Evolutionary conservation across 2,888 invertebrate genomes (phyloP).

Genomic region (Cantharis rufa): DNA sequence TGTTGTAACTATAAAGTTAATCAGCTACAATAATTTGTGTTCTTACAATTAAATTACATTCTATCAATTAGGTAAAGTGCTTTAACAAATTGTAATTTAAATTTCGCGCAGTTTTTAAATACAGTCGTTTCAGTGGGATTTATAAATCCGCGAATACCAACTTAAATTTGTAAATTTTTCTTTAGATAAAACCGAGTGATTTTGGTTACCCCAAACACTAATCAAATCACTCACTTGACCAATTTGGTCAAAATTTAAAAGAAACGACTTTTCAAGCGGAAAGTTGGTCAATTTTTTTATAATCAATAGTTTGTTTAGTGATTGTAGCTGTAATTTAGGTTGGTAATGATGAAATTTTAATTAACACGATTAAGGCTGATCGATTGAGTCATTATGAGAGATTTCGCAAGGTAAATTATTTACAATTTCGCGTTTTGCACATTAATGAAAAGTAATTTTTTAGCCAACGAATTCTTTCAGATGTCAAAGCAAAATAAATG

Average conservation of each 20-base stretch:
- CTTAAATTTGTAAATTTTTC: neutral
- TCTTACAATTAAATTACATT: neutral
- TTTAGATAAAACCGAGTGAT: neutral
- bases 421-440: neutral
- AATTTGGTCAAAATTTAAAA: neutral
- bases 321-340: neutral
- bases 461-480: neutral
- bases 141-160: too few species aligned
- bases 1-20: neutral
- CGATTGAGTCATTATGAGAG: neutral
- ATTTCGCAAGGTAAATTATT: neutral
- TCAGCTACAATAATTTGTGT: neutral
- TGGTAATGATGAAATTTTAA: neutral
- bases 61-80: slow-evolving; percentile 1
- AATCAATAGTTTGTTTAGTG: neutral
- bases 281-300: neutral
- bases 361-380: neutral
- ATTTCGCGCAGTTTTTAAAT: neutral
- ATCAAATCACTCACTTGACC: too few species aligned
- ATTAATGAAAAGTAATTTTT: neutral
- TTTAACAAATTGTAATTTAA: neutral
- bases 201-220: neutral
- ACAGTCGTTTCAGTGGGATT: neutral
- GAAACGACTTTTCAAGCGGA: neutral
- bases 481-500: neutral